These are phyloP conservation scores for Silurus asotus DNA, from an alignment of 2,113 vertebrate species.

Conservation along the genomic window DNA sequence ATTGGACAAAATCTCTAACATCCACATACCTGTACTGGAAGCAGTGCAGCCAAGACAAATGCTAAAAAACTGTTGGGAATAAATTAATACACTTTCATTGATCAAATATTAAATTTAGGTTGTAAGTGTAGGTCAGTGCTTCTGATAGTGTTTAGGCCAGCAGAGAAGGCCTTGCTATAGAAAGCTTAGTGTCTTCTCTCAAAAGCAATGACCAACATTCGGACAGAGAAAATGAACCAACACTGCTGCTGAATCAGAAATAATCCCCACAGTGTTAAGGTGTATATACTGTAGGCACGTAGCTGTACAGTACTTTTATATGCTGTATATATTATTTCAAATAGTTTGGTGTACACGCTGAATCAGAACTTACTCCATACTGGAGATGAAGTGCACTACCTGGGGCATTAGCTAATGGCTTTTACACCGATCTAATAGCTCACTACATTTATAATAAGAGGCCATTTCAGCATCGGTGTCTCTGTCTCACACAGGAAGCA, in stretches of 20 bases:
- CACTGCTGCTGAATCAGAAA: neutral
- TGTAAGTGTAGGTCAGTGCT: too few relatives aligned
- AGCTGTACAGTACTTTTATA: neutral
- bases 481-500: constrained; percentile 5
- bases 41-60: too few relatives aligned
- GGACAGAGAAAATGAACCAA: neutral
- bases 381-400: constrained; percentile 12
- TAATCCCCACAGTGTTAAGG: neutral
- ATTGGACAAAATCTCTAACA: too few relatives aligned
- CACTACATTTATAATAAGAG: constrained; percentile 21
- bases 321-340: neutral
- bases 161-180: too few relatives aligned
- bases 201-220: neutral
- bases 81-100: too few relatives aligned
- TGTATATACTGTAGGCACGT: neutral
- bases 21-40: too few relatives aligned
- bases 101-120: too few relatives aligned
- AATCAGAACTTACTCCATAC: constrained; percentile 18
- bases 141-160: too few relatives aligned
- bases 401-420: constrained; percentile 38
- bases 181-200: neutral
- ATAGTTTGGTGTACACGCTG: neutral
- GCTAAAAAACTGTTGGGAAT: too few relatives aligned
- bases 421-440: constrained; percentile 21
- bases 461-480: constrained; percentile 24